Conservation (phyloP, 2,888 invertebrate species). For the Philopedon plagiatum region DNA sequence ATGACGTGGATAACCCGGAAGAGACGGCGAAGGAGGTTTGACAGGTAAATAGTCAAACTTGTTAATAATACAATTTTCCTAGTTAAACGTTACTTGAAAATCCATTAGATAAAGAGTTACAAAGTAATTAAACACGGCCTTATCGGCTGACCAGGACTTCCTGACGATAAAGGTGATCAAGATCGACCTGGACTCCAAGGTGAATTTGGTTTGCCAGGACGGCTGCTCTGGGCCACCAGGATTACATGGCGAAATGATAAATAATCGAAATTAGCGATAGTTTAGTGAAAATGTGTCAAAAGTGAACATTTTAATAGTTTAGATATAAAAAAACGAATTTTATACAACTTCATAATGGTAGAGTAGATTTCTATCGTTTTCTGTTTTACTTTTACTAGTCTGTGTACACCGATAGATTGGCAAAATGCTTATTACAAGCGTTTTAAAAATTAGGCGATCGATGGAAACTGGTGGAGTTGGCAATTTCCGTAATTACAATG, state of each 20-base stretch:
- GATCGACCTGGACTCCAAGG: constrained; percentile 80
- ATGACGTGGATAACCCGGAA: constrained; percentile 80
- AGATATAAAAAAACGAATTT: no score
- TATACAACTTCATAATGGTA: no score
- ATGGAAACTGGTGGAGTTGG: background rate
- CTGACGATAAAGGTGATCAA: constrained; percentile 87
- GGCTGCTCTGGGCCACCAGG: constrained; percentile 83
- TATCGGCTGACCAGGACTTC: constrained; percentile 81
- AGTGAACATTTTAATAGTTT: no score
- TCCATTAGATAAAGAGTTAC: no score
- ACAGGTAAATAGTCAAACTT: constrained; percentile 65
- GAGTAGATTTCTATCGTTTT: no score
- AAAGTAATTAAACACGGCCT: no score
- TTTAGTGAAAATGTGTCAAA: no score
- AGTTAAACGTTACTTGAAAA: no score
- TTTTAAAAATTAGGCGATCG: background rate
- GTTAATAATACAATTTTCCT: no score
- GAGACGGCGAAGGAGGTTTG: constrained; percentile 84
- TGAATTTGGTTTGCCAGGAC: constrained; percentile 81
- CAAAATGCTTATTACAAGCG: background rate
- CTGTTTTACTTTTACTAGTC: background rate
- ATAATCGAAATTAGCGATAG: background rate
- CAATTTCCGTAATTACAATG: constrained; percentile 6
- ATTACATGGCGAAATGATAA: constrained; percentile 85
- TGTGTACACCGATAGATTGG: background rate